phyloP scores from a whole-genome alignment of 1,140 invertebrate species.

The Leptopilina boulardi region DNA sequence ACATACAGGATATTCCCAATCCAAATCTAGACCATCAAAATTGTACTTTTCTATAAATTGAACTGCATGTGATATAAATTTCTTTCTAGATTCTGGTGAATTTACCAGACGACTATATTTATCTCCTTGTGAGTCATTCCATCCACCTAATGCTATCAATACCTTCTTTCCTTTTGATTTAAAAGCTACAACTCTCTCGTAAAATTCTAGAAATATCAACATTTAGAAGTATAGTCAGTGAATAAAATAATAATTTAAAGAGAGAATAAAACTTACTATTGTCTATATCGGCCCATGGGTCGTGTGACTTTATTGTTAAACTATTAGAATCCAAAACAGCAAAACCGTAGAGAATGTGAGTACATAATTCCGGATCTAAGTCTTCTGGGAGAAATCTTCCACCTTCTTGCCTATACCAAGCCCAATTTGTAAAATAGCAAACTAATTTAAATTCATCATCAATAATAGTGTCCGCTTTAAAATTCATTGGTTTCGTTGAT shows the following conservation, averaged over 20 bases:
- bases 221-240: not conserved
- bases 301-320: slow-evolving; percentile 78
- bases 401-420: slow-evolving; percentile 79
- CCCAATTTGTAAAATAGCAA: slow-evolving; percentile 82
- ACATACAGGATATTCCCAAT: slow-evolving; percentile 83
- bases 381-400: slow-evolving; percentile 79
- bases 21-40: slow-evolving; percentile 80
- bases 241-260: not conserved
- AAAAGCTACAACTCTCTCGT: slow-evolving; percentile 77
- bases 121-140: slow-evolving; percentile 80
- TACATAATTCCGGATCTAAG: slow-evolving; percentile 81
- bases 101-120: slow-evolving; percentile 80
- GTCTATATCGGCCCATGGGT: slow-evolving; percentile 80
- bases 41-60: slow-evolving; percentile 78
- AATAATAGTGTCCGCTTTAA: slow-evolving; percentile 30
- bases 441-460: slow-evolving; percentile 77
- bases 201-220: slow-evolving; percentile 74
- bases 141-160: slow-evolving; percentile 80
- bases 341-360: slow-evolving; percentile 84
- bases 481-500: slow-evolving; percentile 11
- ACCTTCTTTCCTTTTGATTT: slow-evolving; percentile 79
- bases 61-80: slow-evolving; percentile 77
- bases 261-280: slow-evolving; percentile 72
- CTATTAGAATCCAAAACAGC: slow-evolving; percentile 78
- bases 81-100: slow-evolving; percentile 70